These are phyloP conservation scores for Lophura swinhoii DNA, from an alignment of 2,797 vertebrate species.

Conservation along the genomic window DNA sequence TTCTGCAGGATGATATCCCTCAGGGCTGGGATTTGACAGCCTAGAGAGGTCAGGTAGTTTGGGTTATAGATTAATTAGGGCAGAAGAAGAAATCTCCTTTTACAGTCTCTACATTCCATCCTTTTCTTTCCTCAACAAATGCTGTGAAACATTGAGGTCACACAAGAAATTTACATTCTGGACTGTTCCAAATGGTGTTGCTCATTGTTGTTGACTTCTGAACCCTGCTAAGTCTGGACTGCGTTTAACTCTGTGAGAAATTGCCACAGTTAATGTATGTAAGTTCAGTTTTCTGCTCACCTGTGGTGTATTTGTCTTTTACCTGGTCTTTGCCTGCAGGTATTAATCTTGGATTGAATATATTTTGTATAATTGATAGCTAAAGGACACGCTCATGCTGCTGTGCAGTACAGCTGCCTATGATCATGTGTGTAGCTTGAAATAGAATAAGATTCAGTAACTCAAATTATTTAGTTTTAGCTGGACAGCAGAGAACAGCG, in stretches of 20 bases:
- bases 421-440: neutral
- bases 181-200: neutral
- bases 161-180: neutral
- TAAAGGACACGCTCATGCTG: neutral
- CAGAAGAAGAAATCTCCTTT: fast-evolving
- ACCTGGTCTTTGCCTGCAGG: neutral
- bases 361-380: neutral
- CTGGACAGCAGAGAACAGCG: neutral
- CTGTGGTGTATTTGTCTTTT: neutral
- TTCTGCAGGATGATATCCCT: neutral
- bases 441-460: neutral
- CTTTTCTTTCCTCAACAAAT: neutral
- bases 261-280: neutral
- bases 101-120: fast-evolving
- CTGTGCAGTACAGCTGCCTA: neutral
- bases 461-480: neutral
- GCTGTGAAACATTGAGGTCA: neutral
- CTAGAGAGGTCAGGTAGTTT: neutral
- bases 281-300: neutral
- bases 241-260: neutral
- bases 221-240: neutral
- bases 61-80: neutral
- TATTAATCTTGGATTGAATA: neutral
- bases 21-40: neutral
- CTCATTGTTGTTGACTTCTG: neutral